These are phyloP conservation scores for Stegostoma tigrinum DNA, from an alignment of 2,113 vertebrate species.

Conservation along the genomic window DNA sequence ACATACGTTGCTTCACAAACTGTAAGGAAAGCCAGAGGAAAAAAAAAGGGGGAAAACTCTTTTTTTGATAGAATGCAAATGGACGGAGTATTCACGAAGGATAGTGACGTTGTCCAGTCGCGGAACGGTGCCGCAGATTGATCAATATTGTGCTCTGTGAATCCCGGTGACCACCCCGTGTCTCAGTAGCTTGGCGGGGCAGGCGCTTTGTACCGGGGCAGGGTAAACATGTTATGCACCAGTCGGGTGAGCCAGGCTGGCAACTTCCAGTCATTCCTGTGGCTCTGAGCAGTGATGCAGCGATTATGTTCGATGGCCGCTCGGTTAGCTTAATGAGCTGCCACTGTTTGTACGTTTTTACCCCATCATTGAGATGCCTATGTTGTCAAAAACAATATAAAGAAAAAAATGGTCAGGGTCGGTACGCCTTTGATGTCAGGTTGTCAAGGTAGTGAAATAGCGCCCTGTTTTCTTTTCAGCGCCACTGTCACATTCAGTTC, in stretches of 20 bases:
- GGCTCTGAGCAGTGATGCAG: background rate
- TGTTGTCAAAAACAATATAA: background rate
- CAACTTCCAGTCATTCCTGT: background rate
- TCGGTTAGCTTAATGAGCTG: background rate
- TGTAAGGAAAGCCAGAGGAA: background rate
- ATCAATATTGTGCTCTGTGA: constrained; percentile 21
- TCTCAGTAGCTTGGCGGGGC: background rate
- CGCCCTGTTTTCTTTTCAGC: background rate
- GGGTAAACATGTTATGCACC: background rate
- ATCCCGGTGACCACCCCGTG: background rate
- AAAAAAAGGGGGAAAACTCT: background rate
- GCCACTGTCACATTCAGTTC: background rate
- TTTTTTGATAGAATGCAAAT: background rate
- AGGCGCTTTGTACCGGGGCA: background rate
- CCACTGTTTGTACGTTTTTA: background rate
- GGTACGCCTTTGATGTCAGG: background rate
- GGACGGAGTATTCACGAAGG: background rate
- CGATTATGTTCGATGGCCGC: background rate
- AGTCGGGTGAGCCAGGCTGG: background rate
- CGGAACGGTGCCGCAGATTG: constrained; percentile 2
- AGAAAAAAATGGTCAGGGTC: background rate
- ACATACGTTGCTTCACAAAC: constrained; percentile 1
- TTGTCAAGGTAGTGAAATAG: background rate
- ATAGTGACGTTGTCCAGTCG: background rate
- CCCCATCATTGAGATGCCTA: background rate